These are phyloP conservation scores for Alaudala cheleensis DNA, from an alignment of 2,113 vertebrate species.

Conservation along the genomic window DNA sequence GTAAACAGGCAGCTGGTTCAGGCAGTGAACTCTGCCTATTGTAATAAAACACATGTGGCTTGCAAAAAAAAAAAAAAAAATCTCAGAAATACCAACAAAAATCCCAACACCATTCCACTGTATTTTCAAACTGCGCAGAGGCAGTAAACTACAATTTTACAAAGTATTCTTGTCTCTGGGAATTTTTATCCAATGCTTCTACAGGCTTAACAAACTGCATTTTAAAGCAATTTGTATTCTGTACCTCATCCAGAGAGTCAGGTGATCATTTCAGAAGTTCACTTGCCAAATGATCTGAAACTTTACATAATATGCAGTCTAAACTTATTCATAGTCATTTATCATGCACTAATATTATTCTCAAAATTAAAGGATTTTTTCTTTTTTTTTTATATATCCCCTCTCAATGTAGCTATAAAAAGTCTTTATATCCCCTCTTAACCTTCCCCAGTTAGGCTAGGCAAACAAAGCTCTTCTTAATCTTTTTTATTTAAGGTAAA, in stretches of 20 bases:
- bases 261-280: background rate
- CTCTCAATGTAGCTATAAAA: background rate
- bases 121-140: background rate
- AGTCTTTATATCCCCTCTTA: background rate
- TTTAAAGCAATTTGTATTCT: background rate
- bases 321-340: background rate
- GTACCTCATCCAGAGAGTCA: background rate
- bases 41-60: background rate
- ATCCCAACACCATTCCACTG: background rate
- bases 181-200: background rate
- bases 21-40: background rate
- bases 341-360: background rate
- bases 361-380: background rate
- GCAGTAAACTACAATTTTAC: background rate
- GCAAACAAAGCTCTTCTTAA: background rate
- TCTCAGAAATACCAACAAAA: background rate
- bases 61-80: background rate
- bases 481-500: constrained; percentile 18
- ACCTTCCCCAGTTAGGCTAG: background rate
- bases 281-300: background rate
- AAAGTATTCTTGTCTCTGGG: background rate
- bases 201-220: background rate
- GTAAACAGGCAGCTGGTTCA: background rate
- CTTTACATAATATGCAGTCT: background rate
- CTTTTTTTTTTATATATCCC: background rate